Evolutionary conservation across 2,113 vertebrate species (phyloP).

Genomic region (Catagonus wagneri): DNA sequence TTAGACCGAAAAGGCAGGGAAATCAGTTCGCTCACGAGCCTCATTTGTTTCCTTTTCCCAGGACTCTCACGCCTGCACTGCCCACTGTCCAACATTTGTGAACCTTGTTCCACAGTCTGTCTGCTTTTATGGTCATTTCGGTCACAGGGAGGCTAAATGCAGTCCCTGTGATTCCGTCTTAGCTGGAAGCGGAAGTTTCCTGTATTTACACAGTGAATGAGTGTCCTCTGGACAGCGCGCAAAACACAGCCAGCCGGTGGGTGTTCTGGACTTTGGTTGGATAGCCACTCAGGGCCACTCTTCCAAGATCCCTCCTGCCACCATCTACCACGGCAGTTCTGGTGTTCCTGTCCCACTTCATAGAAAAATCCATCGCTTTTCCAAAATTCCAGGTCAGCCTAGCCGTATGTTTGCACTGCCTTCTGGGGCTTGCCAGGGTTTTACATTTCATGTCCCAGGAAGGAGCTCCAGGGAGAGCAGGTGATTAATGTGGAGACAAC

Average conservation of each 20-base stretch:
- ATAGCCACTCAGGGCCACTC: background rate
- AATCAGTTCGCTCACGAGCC: no score
- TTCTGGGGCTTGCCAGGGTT: background rate
- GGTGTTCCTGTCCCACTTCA: background rate
- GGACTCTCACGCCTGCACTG: background rate
- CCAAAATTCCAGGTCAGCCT: no score
- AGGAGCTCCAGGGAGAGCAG: background rate
- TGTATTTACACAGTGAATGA: background rate
- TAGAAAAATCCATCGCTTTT: background rate
- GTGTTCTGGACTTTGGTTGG: background rate
- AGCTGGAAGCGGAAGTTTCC: background rate
- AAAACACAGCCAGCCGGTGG: background rate
- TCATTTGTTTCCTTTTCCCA: background rate
- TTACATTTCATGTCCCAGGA: background rate
- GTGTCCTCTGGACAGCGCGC: background rate
- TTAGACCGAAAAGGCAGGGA: background rate
- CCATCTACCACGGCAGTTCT: background rate
- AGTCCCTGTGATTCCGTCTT: no score
- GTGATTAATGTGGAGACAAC: background rate
- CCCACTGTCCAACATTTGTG: background rate
- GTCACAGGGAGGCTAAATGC: background rate
- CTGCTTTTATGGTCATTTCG: background rate
- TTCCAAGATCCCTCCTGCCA: background rate
- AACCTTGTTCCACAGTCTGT: background rate
- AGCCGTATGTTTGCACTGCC: rapidly evolving